A percentile compares a stretch with the other conserved stretches of the same genome.
These are phyloP conservation scores for Elachura formosa DNA, from an alignment of 2,113 vertebrate species.

Conservation along the genomic window DNA sequence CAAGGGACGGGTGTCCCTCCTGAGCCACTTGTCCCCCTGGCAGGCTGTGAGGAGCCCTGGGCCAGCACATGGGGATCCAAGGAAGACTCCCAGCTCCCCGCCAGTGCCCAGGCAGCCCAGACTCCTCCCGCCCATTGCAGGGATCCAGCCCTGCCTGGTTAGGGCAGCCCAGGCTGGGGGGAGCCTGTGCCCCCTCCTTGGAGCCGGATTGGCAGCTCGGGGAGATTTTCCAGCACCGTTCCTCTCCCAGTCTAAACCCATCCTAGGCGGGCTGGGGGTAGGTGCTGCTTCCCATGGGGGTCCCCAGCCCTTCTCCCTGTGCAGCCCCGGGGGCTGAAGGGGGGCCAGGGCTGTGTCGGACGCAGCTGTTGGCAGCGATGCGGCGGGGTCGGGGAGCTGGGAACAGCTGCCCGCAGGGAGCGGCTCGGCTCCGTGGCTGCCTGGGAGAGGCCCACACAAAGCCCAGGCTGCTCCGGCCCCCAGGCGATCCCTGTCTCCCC, in stretches of 20 bases:
- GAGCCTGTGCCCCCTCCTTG: background rate
- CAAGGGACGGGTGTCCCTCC: accelerated
- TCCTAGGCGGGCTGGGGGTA: background rate
- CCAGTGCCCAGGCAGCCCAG: background rate
- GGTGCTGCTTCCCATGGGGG: accelerated
- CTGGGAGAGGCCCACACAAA: background rate
- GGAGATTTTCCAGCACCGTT: background rate
- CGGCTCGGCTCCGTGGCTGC: background rate
- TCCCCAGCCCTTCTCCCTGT: background rate
- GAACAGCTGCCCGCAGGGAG: slow-evolving; percentile 40
- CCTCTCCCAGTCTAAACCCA: background rate
- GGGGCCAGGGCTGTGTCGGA: background rate
- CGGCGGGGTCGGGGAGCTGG: background rate
- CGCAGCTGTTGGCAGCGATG: slow-evolving; percentile 42
- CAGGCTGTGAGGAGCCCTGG: background rate
- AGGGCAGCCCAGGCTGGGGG: background rate
- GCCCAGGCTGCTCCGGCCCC: background rate
- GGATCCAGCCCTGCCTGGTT: background rate
- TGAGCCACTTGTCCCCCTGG: accelerated
- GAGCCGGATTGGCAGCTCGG: background rate
- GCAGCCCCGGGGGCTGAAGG: background rate
- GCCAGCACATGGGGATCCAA: accelerated
- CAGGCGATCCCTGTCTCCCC: background rate
- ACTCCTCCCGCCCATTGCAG: background rate
- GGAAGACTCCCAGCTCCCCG: background rate